Evolutionary conservation across 2,888 invertebrate genomes (phyloP).

Genomic region (Machimus rusticus): DNA sequence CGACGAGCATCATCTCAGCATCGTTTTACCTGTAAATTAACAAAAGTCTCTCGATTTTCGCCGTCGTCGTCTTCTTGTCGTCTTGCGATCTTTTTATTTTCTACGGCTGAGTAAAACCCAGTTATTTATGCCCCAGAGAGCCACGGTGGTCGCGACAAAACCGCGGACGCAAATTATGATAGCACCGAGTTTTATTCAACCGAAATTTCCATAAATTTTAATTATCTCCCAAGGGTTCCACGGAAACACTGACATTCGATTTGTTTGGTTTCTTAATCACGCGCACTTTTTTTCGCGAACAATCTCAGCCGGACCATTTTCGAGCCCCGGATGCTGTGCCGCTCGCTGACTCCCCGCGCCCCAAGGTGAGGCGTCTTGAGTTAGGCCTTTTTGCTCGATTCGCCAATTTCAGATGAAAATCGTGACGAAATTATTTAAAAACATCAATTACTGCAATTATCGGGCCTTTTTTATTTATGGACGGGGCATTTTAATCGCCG

Average conservation of each 20-base stretch:
- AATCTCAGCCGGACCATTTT: not conserved
- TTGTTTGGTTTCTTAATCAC: constrained; percentile 39
- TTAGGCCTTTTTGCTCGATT: not conserved
- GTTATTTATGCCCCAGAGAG: constrained; percentile 43
- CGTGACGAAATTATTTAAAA: constrained; percentile 28
- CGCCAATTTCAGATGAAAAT: not conserved
- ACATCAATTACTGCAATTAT: constrained; percentile 7
- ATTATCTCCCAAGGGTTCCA: constrained; percentile 43
- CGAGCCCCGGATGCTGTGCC: not conserved
- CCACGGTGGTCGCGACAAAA: constrained; percentile 45
- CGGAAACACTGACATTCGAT: constrained; percentile 35
- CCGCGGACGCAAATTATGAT: constrained; percentile 46
- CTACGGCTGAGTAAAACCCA: constrained; percentile 34
- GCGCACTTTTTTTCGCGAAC: not conserved
- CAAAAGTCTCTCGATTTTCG: not conserved
- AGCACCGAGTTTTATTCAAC: constrained; percentile 45
- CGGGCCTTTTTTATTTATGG: constrained; percentile 8
- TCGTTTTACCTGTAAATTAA: constrained; percentile 21
- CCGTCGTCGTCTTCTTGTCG: not conserved
- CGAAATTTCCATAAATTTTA: constrained; percentile 46
- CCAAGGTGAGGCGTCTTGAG: not conserved
- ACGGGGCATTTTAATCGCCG: not conserved
- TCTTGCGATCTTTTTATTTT: constrained; percentile 23
- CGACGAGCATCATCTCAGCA: not conserved
- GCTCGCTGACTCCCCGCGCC: not conserved